A percentile compares a stretch with the other conserved stretches of the same genome.
phyloP scores from a whole-genome alignment of 2,888 invertebrate species.

The Melanophora roralis region DNA sequence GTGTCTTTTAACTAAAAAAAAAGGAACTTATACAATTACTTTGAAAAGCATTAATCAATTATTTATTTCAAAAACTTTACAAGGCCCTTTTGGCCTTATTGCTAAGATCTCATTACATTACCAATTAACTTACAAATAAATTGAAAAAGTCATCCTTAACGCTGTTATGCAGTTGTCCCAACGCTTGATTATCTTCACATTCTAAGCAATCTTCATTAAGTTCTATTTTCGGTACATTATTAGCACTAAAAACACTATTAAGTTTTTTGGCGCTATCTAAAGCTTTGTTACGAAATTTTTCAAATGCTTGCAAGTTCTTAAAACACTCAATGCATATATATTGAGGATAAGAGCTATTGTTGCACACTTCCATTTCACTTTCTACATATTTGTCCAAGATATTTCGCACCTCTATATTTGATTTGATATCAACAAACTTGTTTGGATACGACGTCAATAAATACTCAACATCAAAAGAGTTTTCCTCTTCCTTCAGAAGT shows the following conservation, averaged over 20 bases:
- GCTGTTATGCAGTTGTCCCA: not conserved
- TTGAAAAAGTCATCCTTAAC: slow-evolving; percentile 54
- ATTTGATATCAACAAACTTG: slow-evolving; percentile 40
- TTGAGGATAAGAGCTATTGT: slow-evolving; percentile 64
- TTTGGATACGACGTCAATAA: slow-evolving; percentile 20
- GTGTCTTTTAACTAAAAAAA: slow-evolving; percentile 61
- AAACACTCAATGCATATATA: slow-evolving; percentile 66
- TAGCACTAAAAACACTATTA: slow-evolving; percentile 55
- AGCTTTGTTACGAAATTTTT: slow-evolving; percentile 66
- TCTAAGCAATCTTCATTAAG: slow-evolving; percentile 65
- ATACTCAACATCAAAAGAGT: not conserved
- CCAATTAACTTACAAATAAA: slow-evolving; percentile 47
- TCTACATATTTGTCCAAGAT: slow-evolving; percentile 63
- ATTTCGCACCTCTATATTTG: slow-evolving; percentile 61
- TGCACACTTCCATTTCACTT: not conserved
- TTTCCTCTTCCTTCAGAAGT: slow-evolving; percentile 54
- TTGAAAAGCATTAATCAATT: not conserved
- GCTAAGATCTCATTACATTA: not conserved
- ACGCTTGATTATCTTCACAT: not conserved
- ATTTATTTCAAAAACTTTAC: not conserved
- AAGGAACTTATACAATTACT: not conserved
- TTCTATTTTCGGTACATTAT: slow-evolving; percentile 53
- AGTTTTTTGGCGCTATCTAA: slow-evolving; percentile 64
- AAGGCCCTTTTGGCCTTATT: too few species aligned
- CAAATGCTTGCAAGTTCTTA: slow-evolving; percentile 64